These are phyloP conservation scores for Branchellion lobata DNA, from an alignment of 2,888 invertebrate genomes.

Conservation along the genomic window DNA sequence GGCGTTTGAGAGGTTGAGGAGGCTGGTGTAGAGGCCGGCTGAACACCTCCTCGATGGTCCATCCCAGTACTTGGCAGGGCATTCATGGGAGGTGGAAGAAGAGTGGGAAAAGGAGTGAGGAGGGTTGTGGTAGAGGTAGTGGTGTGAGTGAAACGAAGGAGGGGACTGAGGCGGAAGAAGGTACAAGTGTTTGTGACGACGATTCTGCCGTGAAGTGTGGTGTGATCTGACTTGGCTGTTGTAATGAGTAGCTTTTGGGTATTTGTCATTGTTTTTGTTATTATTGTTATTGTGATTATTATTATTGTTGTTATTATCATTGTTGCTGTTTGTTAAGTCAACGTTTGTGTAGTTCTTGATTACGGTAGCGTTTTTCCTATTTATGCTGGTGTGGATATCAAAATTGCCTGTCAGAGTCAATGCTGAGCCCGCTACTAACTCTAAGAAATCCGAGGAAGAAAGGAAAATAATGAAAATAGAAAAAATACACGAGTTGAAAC, in stretches of 20 bases:
- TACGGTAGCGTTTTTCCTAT: neutral
- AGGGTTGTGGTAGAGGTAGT: neutral
- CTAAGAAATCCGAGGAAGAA: neutral
- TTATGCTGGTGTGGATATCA: neutral
- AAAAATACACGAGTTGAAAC: neutral
- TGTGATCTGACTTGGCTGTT: neutral
- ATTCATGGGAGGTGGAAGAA: constrained; percentile 18
- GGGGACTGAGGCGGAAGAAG: neutral
- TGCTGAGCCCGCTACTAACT: neutral
- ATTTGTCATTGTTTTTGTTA: neutral
- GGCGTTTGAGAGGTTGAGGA: neutral
- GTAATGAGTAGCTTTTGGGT: neutral
- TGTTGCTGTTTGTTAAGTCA: neutral
- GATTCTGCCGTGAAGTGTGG: neutral
- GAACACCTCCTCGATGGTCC: constrained; percentile 45
- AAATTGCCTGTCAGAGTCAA: neutral
- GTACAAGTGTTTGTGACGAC: neutral
- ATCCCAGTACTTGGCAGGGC: constrained; percentile 45
- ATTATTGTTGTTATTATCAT: constrained; percentile 7
- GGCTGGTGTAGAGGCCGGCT: constrained; percentile 32
- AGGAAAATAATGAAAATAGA: neutral
- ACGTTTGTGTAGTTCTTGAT: neutral
- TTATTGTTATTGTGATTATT: neutral
- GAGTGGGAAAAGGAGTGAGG: neutral
- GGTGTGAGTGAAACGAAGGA: neutral